Conservation (phyloP, 1,140 invertebrate species). For the Hypothenemus hampei region DNA sequence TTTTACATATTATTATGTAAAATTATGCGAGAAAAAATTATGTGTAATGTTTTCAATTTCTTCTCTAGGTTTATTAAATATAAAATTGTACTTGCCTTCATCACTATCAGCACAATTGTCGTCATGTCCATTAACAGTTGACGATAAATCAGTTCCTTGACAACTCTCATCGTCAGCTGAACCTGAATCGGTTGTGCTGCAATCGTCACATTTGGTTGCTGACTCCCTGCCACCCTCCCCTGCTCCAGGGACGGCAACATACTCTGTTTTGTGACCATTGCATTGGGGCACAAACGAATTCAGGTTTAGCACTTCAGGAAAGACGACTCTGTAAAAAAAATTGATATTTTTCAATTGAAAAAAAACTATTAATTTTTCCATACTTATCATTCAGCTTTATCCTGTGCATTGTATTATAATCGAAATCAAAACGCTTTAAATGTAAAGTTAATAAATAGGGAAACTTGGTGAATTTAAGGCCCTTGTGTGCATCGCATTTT, state of each 20-base stretch:
- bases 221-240: constrained; percentile 46
- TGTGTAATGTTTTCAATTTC: too few relatives aligned
- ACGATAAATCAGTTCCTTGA: constrained; percentile 46
- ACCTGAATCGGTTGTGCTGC: constrained; percentile 65
- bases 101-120: constrained; percentile 51
- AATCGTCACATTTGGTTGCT: constrained; percentile 57
- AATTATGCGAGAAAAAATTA: too few relatives aligned
- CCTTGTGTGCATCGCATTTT: constrained; percentile 89
- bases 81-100: constrained; percentile 49
- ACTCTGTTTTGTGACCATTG: constrained; percentile 44
- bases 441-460: constrained; percentile 86
- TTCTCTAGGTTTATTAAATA: too few relatives aligned
- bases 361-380: constrained; percentile 34
- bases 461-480: constrained; percentile 82
- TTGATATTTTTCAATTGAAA: not conserved
- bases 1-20: too few relatives aligned
- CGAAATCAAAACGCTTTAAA: constrained; percentile 88
- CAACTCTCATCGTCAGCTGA: constrained; percentile 61
- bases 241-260: constrained; percentile 33
- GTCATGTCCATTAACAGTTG: constrained; percentile 40
- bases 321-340: constrained; percentile 64
- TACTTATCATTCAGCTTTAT: constrained; percentile 91
- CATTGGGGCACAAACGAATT: constrained; percentile 66
- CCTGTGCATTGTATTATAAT: constrained; percentile 78
- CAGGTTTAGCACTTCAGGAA: constrained; percentile 76